Base-by-base conservation (phyloP, 53 echinoderm and acorn worm species). In the Astropecten irregularis region DNA sequence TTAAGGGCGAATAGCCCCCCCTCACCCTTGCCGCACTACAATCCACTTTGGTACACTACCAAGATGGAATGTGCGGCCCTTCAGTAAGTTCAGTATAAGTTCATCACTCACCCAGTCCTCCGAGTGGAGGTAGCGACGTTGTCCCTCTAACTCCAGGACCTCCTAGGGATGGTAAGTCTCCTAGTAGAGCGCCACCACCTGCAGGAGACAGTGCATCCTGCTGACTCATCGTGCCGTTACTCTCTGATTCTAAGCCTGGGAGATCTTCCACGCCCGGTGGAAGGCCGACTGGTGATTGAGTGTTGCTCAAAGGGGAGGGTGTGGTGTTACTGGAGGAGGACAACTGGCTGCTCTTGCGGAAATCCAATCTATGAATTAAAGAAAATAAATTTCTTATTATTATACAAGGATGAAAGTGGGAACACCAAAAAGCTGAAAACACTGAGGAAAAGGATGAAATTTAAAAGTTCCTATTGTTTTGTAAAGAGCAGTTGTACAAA, bases 41-140 rank as follows among this genome's bases (percentile, higher is more conserved):
- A n/a, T n/a, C n/a, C n/a, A n/a, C n/a, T n/a, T n/a, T n/a, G n/a
- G n/a, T n/a, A n/a, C n/a, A n/a, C n/a, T n/a, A n/a, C n/a, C n/a
- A n/a, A n/a, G n/a, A n/a, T n/a, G n/a, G n/a, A n/a, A n/a, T n/a
- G n/a, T n/a, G n/a, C n/a, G n/a, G n/a, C n/a, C n/a, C n/a, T n/a
- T n/a, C n/a, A n/a, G n/a, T n/a, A n/a, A n/a, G n/a, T n/a, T n/a
- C n/a, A n/a, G n/a, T n/a, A n/a, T n/a, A n/a, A n/a, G n/a, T n/a
- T n/a, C n/a, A n/a, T n/a, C n/a, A 51, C 88, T 83, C 52, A 92
- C 89, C 86, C 36, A 50, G 65, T 35, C 90, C 93, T 20, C 90
- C 88, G 28, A 93, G 76, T 37, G 93, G 91, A 14, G 93, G 90
- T 71, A 93, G 64, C n/a, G 87, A 71, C 6, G 88, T 54, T n/a